Evolutionary conservation across 37 sponge, comb jelly and placozoan genomes (phyloP).

Genomic region (Eunapius fragilis): DNA sequence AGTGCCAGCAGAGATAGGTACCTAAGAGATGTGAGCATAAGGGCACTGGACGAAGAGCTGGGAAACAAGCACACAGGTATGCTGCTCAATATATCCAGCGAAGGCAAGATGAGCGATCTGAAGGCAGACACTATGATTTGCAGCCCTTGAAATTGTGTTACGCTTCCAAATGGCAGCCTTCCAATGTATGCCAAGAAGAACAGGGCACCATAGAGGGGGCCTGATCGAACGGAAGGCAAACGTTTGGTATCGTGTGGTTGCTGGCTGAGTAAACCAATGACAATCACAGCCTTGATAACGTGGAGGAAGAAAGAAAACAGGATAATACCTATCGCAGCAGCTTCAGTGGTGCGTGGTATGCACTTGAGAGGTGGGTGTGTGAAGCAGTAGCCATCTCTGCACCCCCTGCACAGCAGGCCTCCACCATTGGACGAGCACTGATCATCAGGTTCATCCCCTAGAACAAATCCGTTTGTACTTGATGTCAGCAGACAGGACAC

Average conservation of each 20-base stretch:
- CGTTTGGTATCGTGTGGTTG: not conserved
- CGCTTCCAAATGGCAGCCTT: not conserved
- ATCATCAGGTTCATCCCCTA: not conserved
- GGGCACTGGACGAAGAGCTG: not conserved
- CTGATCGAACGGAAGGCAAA: not conserved
- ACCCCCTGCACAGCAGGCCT: not conserved
- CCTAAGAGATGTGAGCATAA: not conserved
- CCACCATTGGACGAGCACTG: conserved; percentile 1
- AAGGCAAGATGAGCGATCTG: not conserved
- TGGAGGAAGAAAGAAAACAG: not conserved
- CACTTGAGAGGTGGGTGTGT: not conserved
- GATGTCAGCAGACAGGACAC: not conserved
- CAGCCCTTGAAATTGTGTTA: not conserved
- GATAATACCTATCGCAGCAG: not conserved
- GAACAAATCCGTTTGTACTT: not conserved
- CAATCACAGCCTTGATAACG: not conserved
- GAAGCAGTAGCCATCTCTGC: conserved; percentile 1
- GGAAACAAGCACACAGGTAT: conserved; percentile 15
- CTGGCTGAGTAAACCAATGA: not conserved
- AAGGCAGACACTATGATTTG: not conserved
- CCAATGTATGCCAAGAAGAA: not conserved
- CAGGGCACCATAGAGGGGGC: conserved; percentile 8
- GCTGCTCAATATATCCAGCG: not conserved
- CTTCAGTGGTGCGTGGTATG: not conserved
- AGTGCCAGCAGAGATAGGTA: not conserved